Evolutionary conservation across 1,140 invertebrate species (phyloP).

Genomic region (Drosophila simulans): DNA sequence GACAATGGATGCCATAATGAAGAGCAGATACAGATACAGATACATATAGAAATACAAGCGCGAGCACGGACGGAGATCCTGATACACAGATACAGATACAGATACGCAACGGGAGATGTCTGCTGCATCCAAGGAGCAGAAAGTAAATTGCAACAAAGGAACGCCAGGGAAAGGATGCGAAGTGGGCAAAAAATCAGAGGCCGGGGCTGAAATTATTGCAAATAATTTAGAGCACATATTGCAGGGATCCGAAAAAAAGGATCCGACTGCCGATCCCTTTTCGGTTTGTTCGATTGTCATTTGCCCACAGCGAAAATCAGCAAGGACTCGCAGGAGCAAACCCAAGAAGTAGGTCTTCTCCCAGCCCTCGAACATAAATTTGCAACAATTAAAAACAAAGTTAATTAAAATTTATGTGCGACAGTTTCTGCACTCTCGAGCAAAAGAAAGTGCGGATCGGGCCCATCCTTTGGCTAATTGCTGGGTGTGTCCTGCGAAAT

Average conservation of each 20-base stretch:
- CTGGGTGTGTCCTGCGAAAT: slow-evolving; percentile 64
- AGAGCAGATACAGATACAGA: slow-evolving; percentile 48
- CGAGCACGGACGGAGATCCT: slow-evolving; percentile 21
- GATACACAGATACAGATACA: slow-evolving; percentile 35
- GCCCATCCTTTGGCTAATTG: slow-evolving; percentile 66
- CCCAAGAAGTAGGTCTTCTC: slow-evolving; percentile 7
- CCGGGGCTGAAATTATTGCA: slow-evolving; percentile 72
- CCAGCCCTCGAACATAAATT: slow-evolving; percentile 68
- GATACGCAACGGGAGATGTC: slow-evolving; percentile 42
- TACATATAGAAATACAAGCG: slow-evolving; percentile 16
- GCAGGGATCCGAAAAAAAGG: slow-evolving; percentile 55
- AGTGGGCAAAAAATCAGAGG: slow-evolving; percentile 17
- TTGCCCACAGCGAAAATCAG: slow-evolving; percentile 27
- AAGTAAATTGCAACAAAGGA: slow-evolving; percentile 78
- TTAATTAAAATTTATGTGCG: slow-evolving; percentile 84
- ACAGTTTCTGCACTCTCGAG: slow-evolving; percentile 66
- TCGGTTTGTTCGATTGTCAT: slow-evolving; percentile 71
- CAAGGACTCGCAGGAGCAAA: slow-evolving; percentile 5
- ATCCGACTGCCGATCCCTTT: slow-evolving; percentile 53
- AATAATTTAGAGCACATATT: slow-evolving; percentile 83
- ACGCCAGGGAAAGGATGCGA: slow-evolving; percentile 49
- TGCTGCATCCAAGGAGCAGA: slow-evolving; percentile 60
- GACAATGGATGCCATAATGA: slow-evolving; percentile 76
- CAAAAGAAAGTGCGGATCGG: slow-evolving; percentile 18
- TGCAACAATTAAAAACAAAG: slow-evolving; percentile 82